These are phyloP conservation scores for Clarias magur DNA, from an alignment of 2,113 vertebrate species.

Conservation along the genomic window DNA sequence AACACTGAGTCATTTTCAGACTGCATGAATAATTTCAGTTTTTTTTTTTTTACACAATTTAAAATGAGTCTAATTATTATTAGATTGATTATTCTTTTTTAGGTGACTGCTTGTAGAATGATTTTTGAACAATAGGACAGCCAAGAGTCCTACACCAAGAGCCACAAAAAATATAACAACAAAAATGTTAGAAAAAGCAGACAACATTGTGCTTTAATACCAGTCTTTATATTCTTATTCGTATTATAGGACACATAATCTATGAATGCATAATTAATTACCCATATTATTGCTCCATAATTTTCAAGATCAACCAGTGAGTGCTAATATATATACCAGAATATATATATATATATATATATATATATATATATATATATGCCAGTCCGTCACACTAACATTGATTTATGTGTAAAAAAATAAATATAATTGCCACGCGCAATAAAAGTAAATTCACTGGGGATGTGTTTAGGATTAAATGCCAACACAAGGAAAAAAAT, in stretches of 20 bases:
- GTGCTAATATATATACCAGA: background rate
- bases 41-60: no score
- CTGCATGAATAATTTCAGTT: background rate
- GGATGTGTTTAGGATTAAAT: background rate
- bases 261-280: background rate
- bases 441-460: background rate
- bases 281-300: background rate
- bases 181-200: background rate
- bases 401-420: background rate
- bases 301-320: background rate
- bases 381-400: background rate
- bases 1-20: background rate
- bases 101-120: background rate
- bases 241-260: background rate
- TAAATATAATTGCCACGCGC: background rate
- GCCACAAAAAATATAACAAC: background rate
- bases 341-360: background rate
- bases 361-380: background rate
- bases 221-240: background rate
- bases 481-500: slow-evolving; percentile 48
- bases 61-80: background rate
- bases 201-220: background rate
- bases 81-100: background rate
- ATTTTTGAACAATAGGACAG: background rate
- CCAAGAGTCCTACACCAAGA: background rate